Evolutionary conservation across 2,113 vertebrate genomes (phyloP).

Genomic region (Cranoglanis bouderius): DNA sequence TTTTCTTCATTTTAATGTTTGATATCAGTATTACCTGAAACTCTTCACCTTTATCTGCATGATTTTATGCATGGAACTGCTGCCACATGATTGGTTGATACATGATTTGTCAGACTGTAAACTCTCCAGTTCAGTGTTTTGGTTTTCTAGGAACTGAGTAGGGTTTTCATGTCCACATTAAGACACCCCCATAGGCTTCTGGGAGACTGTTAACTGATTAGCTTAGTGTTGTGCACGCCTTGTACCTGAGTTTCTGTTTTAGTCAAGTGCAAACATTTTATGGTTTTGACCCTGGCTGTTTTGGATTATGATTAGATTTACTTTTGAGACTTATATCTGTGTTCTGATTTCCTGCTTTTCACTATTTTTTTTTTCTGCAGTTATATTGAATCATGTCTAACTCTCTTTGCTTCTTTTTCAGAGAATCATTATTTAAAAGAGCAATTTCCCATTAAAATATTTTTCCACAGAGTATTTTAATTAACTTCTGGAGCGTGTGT

Average conservation of each 20-base stretch:
- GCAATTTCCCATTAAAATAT: neutral
- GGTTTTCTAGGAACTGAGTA: neutral
- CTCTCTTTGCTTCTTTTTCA: too few species aligned
- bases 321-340: neutral
- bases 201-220: neutral
- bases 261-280: neutral
- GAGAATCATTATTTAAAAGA: too few species aligned
- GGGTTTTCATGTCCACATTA: neutral
- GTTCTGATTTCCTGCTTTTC: too few species aligned
- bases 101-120: neutral
- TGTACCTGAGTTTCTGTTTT: neutral
- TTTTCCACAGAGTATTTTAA: neutral
- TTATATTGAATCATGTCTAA: neutral
- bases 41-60: neutral
- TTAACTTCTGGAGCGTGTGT: neutral
- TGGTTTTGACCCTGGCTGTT: neutral
- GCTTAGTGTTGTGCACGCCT: neutral
- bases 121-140: neutral
- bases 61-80: neutral
- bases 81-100: neutral
- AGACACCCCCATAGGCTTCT: neutral
- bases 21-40: neutral
- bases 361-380: neutral
- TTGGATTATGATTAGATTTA: neutral
- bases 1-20: neutral